These are phyloP conservation scores for Timema cristinae DNA, from an alignment of 2,888 invertebrate genomes.

Conservation along the genomic window DNA sequence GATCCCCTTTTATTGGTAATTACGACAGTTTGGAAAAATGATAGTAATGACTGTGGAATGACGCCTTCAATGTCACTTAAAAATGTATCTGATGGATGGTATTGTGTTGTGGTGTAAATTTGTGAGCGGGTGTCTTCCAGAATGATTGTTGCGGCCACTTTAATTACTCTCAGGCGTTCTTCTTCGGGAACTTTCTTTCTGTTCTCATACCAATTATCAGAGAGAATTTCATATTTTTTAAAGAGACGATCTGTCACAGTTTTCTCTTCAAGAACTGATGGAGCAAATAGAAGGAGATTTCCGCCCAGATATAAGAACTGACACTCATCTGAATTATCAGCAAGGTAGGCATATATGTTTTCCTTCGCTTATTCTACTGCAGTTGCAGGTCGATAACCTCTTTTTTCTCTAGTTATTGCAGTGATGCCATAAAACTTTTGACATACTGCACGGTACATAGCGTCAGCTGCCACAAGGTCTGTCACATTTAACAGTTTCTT, in stretches of 20 bases:
- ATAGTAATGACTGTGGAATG: constrained; percentile 1
- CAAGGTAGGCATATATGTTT: neutral
- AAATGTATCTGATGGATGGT: neutral
- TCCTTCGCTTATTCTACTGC: neutral
- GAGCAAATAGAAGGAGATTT: neutral
- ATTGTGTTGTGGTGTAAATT: neutral
- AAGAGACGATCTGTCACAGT: neutral
- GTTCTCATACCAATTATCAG: neutral
- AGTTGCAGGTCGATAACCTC: neutral
- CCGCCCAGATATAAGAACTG: constrained; percentile 3
- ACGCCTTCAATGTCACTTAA: neutral
- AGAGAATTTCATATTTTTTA: constrained; percentile 9
- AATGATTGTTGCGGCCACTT: neutral
- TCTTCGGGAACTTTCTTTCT: neutral
- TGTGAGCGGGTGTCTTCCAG: neutral
- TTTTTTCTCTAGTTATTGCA: neutral
- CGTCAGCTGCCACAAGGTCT: neutral
- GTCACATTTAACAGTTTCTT: neutral
- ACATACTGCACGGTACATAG: neutral
- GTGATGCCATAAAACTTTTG: neutral
- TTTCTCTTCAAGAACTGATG: neutral
- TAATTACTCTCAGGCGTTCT: neutral
- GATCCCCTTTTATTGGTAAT: neutral
- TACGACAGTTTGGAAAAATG: neutral
- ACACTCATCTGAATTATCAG: neutral